Conservation (phyloP, 2,113 vertebrate species). For the Saccopteryx leptura region DNA sequence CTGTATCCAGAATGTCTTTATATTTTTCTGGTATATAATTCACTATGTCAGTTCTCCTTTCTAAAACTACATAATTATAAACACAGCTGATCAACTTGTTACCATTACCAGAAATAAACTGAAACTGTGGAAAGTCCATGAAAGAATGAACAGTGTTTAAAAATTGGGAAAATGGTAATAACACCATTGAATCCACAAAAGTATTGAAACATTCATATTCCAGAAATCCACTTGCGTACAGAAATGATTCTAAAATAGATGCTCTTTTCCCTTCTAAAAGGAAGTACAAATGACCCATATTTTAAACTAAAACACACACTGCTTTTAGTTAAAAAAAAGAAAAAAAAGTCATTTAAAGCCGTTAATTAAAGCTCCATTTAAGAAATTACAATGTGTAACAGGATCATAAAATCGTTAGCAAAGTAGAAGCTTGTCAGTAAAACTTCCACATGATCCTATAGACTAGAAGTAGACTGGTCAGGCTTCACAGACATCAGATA, state of each 20-base stretch:
- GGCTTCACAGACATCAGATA: conserved; percentile 40
- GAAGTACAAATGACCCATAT: conserved; percentile 50
- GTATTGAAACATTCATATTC: neutral
- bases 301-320: conserved; percentile 67
- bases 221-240: conserved; percentile 53
- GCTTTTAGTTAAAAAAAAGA: conserved; percentile 41
- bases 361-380: conserved; percentile 74
- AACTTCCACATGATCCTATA: neutral
- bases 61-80: conserved; percentile 48
- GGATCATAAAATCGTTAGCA: conserved; percentile 43
- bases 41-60: conserved; percentile 43
- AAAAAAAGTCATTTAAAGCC: conserved; percentile 53
- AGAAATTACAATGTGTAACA: conserved; percentile 58
- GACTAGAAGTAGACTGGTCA: neutral
- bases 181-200: conserved; percentile 1
- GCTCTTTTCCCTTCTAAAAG: conserved; percentile 41
- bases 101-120: conserved; percentile 41
- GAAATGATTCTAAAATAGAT: conserved; percentile 35
- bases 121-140: conserved; percentile 31
- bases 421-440: conserved; percentile 46
- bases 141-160: conserved; percentile 63
- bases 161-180: conserved; percentile 39
- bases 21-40: neutral
- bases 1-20: neutral
- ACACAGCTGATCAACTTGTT: conserved; percentile 37